Base-by-base conservation (phyloP, 2,797 vertebrate species). In the Notolepis coatsorum region DNA sequence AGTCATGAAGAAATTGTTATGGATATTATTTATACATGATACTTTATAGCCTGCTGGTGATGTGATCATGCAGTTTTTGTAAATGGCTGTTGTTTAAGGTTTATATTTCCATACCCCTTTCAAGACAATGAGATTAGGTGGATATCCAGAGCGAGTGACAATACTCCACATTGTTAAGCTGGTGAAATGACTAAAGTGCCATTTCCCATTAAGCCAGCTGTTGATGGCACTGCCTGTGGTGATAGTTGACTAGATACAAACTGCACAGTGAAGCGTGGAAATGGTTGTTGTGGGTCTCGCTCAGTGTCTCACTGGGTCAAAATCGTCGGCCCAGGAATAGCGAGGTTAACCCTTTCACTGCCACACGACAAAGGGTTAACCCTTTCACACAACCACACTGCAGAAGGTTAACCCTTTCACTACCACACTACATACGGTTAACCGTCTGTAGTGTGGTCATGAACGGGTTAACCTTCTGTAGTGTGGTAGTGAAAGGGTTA, bases 401-500 rank as follows among this genome's bases (percentile, higher is more conserved):
- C n/a, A n/a, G n/a, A n/a, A n/a, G n/a, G n/a, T n/a, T n/a, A n/a
- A n/a, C n/a, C n/a, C n/a, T n/a, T n/a, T n/a, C n/a, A n/a, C n/a
- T n/a, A n/a, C n/a, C n/a, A n/a, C n/a, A n/a, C n/a, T n/a, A n/a
- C n/a, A n/a, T n/a, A n/a, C n/a, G n/a, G n/a, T n/a, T n/a, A n/a
- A n/a, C n/a, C n/a, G n/a, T n/a, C n/a, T n/a, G n/a, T n/a, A n/a
- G n/a, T n/a, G n/a, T n/a, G n/a, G n/a, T n/a, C n/a, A n/a, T n/a
- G n/a, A n/a, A n/a, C n/a, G n/a, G n/a, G n/a, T n/a, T n/a, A n/a
- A n/a, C n/a, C n/a, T n/a, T n/a, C n/a, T n/a, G n/a, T n/a, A n/a
- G n/a, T n/a, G n/a, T n/a, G n/a, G n/a, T 81, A 77, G 68, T 55
- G 43, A 75, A 62, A 31, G 33, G 84, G 73, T 83, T 86, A 81